phyloP scores from a whole-genome alignment of 1,140 invertebrate genomes.

The Gryon sp. region DNA sequence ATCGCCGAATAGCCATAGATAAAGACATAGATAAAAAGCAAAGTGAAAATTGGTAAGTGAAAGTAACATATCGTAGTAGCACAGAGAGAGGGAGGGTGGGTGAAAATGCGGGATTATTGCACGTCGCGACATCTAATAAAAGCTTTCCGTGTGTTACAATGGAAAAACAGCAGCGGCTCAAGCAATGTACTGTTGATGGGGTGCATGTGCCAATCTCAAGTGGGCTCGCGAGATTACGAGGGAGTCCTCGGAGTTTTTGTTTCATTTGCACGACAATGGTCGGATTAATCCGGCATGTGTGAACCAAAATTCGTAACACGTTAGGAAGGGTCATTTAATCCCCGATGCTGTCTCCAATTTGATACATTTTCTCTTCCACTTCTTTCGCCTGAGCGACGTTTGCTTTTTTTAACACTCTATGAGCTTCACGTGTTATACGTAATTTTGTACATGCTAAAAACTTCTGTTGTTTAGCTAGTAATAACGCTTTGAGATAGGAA shows the following conservation, averaged over 20 bases:
- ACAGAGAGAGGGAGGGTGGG: too few species aligned
- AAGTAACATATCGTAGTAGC: slow-evolving; percentile 32
- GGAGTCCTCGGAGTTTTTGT: slow-evolving; percentile 68
- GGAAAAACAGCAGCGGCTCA: slow-evolving; percentile 57
- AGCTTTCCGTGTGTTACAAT: slow-evolving; percentile 48
- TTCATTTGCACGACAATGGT: slow-evolving; percentile 71
- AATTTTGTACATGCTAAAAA: too few species aligned
- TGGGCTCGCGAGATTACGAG: slow-evolving; percentile 75
- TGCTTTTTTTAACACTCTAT: slow-evolving; percentile 56
- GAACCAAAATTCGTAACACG: slow-evolving; percentile 44
- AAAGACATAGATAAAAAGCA: slow-evolving; percentile 46
- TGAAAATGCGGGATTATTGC: slow-evolving; percentile 67
- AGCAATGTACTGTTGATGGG: slow-evolving; percentile 68
- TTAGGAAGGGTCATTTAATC: slow-evolving; percentile 60
- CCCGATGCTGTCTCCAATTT: slow-evolving; percentile 62
- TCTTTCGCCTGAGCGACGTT: slow-evolving; percentile 15
- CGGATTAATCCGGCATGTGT: slow-evolving; percentile 68
- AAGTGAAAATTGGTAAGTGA: slow-evolving; percentile 51
- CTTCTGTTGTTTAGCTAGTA: too few species aligned
- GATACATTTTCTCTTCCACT: slow-evolving; percentile 55
- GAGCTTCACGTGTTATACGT: slow-evolving; percentile 32
- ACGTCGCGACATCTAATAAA: slow-evolving; percentile 47
- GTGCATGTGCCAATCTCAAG: slow-evolving; percentile 71
- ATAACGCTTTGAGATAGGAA: too few species aligned
- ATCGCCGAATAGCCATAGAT: slow-evolving; percentile 36